A percentile compares a stretch with the other conserved stretches of the same genome.
These are phyloP conservation scores for Enteromius radiatus DNA, from an alignment of 2,797 vertebrate species.

Conservation along the genomic window DNA sequence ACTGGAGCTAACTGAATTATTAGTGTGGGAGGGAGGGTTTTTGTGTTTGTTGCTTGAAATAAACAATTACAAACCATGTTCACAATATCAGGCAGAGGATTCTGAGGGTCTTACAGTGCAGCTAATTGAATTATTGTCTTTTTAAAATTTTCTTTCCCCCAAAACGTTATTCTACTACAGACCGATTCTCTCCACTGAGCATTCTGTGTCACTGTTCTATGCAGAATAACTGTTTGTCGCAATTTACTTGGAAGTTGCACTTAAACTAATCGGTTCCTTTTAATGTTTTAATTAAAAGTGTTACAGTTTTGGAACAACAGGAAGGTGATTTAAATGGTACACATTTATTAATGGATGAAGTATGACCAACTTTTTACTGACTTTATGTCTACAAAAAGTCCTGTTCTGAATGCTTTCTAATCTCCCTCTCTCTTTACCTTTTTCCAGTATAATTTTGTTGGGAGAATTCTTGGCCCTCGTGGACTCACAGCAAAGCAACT, in stretches of 20 bases:
- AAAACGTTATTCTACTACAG: background rate
- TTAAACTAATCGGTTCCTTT: background rate
- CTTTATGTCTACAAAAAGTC: background rate
- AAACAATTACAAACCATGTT: background rate
- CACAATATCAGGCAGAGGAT: background rate
- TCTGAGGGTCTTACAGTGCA: background rate
- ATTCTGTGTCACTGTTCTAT: background rate
- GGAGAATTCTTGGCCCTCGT: conserved; percentile 83
- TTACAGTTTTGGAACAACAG: background rate
- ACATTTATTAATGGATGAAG: background rate
- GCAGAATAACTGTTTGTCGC: background rate
- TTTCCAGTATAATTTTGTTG: conserved; percentile 85
- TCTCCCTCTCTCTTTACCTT: conserved; percentile 54
- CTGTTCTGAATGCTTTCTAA: conserved; percentile 3
- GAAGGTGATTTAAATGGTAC: background rate
- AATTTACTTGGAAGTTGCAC: background rate
- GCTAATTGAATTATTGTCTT: background rate
- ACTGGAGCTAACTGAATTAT: conserved; percentile 6
- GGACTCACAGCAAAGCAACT: conserved; percentile 86
- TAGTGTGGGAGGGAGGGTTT: background rate
- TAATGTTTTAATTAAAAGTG: background rate
- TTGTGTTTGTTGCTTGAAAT: conserved; percentile 1
- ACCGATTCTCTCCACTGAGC: background rate
- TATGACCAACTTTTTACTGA: background rate
- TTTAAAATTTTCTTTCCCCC: background rate